Base-by-base conservation (phyloP, 1,140 invertebrate species). In the Aphaenogaster floridana region DNA sequence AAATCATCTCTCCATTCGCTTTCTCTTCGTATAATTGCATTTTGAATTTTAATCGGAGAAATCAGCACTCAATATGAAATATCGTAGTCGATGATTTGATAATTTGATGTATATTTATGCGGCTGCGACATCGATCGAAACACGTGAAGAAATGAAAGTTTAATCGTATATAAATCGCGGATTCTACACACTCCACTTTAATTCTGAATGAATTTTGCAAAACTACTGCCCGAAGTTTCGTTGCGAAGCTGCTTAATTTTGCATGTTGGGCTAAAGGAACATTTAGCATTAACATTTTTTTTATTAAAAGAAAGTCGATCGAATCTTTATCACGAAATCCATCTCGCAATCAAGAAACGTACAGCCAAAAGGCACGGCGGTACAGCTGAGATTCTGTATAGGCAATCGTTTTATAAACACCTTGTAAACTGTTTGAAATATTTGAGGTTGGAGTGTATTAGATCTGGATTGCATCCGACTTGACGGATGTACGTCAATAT, bases 181-280 rank as follows among this genome's bases (percentile, higher is more conserved):
- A 72, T 21, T 28, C 3, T 42, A 3, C 0, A 61, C 21, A 17
- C 11, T 54, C 1, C 15, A 36, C 28, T 63, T 63, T 63, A 68
- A 66, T 68, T 68, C 59, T 48, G 28, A 63, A 59, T 15, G n/a
- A 77, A 80, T 15, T 39, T 80, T 80, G 11, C 7, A 13, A 21
- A 42, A 17, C 15, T 63, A 28, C 28, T 34, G 8, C 8, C 5
- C 34, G 1, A 15, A 50, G 39, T 52, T 17, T 34, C 3, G 13
- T 54, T 3, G 8, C 3, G 39, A 74, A 68, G 57, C 64, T 78
- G n/a, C 86, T 88, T 86, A 88, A 64, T 54, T 86, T 66, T 66
- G 39, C 4, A 17, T 6, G n/a, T 15, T 50, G 36, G 36, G 7
- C 17, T 0, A 36, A 63, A 63, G 4, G 28, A 36, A 3, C 5